These are phyloP conservation scores for Mormyrus hasselquistii DNA, from an alignment of 2,797 vertebrate genomes.

Conservation along the genomic window DNA sequence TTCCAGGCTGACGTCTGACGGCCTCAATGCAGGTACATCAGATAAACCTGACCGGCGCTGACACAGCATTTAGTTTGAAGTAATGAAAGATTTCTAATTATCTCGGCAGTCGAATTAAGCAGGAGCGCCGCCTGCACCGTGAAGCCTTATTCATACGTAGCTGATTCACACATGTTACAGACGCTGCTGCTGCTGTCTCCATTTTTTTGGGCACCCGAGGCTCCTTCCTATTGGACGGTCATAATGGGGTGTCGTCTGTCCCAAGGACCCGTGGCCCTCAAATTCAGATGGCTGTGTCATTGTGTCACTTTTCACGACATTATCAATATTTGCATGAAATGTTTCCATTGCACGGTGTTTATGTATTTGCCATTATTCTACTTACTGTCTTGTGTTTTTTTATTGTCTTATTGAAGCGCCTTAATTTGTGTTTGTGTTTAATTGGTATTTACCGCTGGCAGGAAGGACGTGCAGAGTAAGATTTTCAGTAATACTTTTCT, in stretches of 20 bases:
- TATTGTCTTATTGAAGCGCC: background rate
- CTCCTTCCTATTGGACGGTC: background rate
- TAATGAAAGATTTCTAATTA: constrained; percentile 69
- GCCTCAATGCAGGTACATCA: background rate
- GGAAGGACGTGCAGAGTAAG: background rate
- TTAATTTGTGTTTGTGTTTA: background rate
- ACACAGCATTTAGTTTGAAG: constrained; percentile 58
- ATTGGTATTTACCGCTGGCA: background rate
- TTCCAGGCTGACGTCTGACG: background rate
- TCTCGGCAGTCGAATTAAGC: constrained; percentile 62
- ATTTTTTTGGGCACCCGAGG: background rate
- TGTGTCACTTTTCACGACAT: background rate
- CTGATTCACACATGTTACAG: background rate
- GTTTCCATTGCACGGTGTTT: background rate
- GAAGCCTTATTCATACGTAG: background rate
- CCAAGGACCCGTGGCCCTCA: background rate
- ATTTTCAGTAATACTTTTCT: background rate
- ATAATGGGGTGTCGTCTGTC: background rate
- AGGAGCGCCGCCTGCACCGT: constrained; percentile 20
- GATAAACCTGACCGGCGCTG: background rate
- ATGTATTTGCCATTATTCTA: background rate
- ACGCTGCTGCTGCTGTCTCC: background rate
- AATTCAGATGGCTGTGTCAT: background rate
- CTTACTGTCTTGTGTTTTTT: background rate
- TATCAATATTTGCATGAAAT: background rate